Evolutionary conservation across 2,888 invertebrate species (phyloP).

Genomic region (Ommatoiulus sabulosus): DNA sequence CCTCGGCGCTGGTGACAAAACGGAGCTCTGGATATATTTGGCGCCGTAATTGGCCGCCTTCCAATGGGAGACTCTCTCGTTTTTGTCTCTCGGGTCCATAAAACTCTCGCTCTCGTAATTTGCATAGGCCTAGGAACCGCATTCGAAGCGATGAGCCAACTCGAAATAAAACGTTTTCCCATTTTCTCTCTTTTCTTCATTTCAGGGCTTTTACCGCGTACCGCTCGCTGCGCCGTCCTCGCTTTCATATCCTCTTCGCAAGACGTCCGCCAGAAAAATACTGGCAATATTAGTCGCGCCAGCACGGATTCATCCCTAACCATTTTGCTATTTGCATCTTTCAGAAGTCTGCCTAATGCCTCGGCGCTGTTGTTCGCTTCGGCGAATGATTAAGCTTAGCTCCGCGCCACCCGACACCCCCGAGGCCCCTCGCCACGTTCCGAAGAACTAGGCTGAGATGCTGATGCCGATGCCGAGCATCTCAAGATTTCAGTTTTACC

Average conservation of each 20-base stretch:
- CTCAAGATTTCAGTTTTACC: no score
- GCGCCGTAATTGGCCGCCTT: conserved; percentile 23
- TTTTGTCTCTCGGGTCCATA: not conserved
- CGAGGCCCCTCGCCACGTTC: not conserved
- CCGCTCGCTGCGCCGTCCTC: not conserved
- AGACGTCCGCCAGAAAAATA: not conserved
- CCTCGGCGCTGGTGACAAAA: no score
- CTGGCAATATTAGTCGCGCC: conserved; percentile 44
- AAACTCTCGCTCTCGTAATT: conserved; percentile 21
- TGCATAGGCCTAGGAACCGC: not conserved
- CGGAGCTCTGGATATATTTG: not conserved
- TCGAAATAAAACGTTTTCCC: conserved; percentile 46
- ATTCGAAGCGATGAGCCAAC: not conserved
- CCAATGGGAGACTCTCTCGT: not conserved
- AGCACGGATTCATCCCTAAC: not conserved
- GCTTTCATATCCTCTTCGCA: not conserved
- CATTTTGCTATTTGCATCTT: conserved; percentile 23
- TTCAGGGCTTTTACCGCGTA: not conserved
- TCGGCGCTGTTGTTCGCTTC: not conserved
- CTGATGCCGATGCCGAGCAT: no score
- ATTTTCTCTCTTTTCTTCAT: conserved; percentile 2
- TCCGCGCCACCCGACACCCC: not conserved
- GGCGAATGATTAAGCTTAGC: not conserved
- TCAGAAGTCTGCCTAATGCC: not conserved
- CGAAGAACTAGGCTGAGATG: no score